Evolutionary conservation across 2,888 invertebrate species (phyloP), one percentile per base, ranked within the genome.

Genomic region (Melanophora roralis): DNA sequence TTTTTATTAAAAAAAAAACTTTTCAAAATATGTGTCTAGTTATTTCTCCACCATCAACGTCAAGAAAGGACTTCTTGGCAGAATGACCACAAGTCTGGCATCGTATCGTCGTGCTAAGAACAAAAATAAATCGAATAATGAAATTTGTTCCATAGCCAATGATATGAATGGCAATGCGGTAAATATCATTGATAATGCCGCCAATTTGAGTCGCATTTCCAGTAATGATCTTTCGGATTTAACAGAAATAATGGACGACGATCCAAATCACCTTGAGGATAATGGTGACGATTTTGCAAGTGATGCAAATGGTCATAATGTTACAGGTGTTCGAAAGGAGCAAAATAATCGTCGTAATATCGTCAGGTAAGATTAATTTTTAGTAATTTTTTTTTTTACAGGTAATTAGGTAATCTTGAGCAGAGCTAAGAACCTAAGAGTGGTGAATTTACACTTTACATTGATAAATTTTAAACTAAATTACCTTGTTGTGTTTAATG

Each of bases 41-140:
- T 89, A 89, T 84, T 89, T 89, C 68, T 89, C 89, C 67, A 88
- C 89, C 60, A 88, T 89, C 85, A 89, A 86, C 87, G 87, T 86
- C 84, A 89, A 88, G 83, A 89, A 89, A 83, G 88, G 89, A 81
- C 84, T 89, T 51, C 85, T 89, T 71, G 87, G 88, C 83, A 89
- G 88, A 82, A 89, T 89, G 89, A 88, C 89, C 83, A 88, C 89
- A 71, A 89, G 88, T 83, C 85, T 89, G 76, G 86, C 89, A 73
- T 89, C 89, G 67, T 89, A 88, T 84, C 87, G 89, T 57, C 89
- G 89, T 68, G 86, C 87, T 79, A 89, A 89, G 84, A 86, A 83
- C 71, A 89, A 89, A 84, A 88, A 85, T 82, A 89, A 89, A 80
- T 89, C 89, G 5, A 88, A 87, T 82, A 86, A 84, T 84, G 89